Percentiles rank a stretch among this genome's conserved stretches.
Conservation (phyloP, 1,140 invertebrate genomes). For the Sycophaga agraensis region DNA sequence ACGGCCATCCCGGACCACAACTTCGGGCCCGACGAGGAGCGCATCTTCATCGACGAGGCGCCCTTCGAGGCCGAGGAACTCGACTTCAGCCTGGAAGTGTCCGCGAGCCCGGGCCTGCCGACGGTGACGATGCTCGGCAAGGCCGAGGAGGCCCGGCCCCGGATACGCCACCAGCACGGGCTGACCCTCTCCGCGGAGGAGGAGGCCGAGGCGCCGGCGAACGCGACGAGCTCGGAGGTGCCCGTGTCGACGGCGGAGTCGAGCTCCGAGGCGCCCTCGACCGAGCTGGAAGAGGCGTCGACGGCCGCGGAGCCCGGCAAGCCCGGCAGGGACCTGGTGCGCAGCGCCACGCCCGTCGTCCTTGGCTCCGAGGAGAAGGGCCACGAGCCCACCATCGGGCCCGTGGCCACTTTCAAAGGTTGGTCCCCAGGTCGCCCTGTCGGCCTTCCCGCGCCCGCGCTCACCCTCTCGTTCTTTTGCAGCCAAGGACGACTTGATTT, state of each 20-base stretch:
- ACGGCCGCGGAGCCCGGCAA: neutral
- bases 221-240: no score
- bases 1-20: conserved; percentile 49
- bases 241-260: no score
- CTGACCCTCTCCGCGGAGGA: no score
- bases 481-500: conserved; percentile 62
- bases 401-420: conserved; percentile 43
- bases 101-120: neutral
- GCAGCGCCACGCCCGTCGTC: conserved; percentile 16
- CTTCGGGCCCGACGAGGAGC: conserved; percentile 52
- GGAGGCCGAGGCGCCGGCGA: no score
- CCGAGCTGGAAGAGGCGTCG: neutral
- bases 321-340: no score
- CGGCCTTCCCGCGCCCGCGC: no score
- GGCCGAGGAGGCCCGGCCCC: neutral
- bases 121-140: conserved; percentile 13
- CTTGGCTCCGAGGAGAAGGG: conserved; percentile 21
- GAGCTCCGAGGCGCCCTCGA: neutral
- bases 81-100: conserved; percentile 35
- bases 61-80: conserved; percentile 43
- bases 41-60: conserved; percentile 54
- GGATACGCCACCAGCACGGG: neutral
- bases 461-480: conserved; percentile 28
- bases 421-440: no score
- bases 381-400: conserved; percentile 38